phyloP scores from a whole-genome alignment of 2,888 invertebrate species.

The Eupithecia subfuscata region DNA sequence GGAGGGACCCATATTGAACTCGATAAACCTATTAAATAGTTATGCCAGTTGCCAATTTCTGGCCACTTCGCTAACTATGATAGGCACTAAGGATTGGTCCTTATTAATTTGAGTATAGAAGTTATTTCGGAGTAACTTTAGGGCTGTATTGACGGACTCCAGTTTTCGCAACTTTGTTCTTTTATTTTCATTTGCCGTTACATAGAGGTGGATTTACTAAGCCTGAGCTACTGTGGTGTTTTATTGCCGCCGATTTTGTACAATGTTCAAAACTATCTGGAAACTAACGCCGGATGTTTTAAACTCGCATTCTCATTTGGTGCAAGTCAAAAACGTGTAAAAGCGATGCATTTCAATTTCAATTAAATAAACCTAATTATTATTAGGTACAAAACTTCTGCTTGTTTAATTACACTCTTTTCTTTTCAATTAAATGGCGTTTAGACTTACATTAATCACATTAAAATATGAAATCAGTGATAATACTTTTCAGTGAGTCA shows the following conservation, averaged over 20 bases:
- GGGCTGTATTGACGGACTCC: neutral
- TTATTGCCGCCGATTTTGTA: conserved; percentile 8
- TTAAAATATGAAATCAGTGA: neutral
- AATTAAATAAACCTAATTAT: no score
- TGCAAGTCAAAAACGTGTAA: neutral
- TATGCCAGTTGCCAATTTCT: conserved; percentile 21
- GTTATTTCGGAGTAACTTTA: conserved; percentile 5
- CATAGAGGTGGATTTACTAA: neutral
- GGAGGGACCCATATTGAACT: conserved; percentile 18
- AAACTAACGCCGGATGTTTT: conserved; percentile 11
- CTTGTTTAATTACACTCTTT: no score
- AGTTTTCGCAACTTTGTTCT: neutral
- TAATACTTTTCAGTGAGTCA: neutral
- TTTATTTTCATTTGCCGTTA: neutral
- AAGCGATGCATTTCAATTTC: neutral
- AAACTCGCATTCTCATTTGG: neutral
- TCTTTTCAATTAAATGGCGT: no score
- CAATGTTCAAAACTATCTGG: conserved; percentile 11
- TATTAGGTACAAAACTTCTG: no score
- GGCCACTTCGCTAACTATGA: conserved; percentile 31
- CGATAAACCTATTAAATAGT: conserved; percentile 26
- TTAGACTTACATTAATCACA: neutral
- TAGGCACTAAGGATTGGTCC: conserved; percentile 15
- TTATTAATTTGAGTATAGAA: conserved; percentile 19
- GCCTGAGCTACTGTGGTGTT: neutral